Evolutionary conservation across 2,797 vertebrate genomes (phyloP).

Genomic region (Dendrocincla fuliginosa): DNA sequence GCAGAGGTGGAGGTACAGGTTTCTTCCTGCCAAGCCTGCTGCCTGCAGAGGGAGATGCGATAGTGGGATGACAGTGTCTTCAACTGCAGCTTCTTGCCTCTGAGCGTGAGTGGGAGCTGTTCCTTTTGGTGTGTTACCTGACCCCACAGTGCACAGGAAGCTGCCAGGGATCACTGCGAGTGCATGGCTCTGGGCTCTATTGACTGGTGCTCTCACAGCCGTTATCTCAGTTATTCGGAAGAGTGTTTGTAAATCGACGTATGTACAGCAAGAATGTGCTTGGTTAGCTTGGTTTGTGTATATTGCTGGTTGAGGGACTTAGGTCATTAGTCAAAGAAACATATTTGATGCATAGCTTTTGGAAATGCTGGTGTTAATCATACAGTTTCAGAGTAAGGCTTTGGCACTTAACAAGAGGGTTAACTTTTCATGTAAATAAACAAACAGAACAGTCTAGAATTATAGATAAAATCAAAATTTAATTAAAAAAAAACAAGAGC

Average conservation of each 20-base stretch:
- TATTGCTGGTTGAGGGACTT: not conserved
- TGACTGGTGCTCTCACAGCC: not conserved
- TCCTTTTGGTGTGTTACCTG: not conserved
- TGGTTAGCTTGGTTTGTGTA: not conserved
- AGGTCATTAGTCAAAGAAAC: not conserved
- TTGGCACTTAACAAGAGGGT: not conserved
- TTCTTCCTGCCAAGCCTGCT: not conserved
- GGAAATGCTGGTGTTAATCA: not conserved
- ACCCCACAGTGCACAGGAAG: not conserved
- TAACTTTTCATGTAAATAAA: constrained; percentile 25
- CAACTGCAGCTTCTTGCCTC: not conserved
- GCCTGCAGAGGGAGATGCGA: rapidly evolving
- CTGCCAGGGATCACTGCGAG: not conserved
- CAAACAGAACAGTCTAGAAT: constrained; percentile 16
- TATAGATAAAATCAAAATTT: constrained; percentile 51
- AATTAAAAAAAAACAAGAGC: constrained; percentile 14
- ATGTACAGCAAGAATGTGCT: not conserved
- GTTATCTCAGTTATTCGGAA: not conserved
- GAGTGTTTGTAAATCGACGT: not conserved
- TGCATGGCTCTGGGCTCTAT: not conserved
- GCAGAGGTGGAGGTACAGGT: not conserved
- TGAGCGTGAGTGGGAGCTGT: rapidly evolving
- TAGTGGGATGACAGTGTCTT: rapidly evolving
- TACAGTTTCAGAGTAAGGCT: constrained; percentile 12
- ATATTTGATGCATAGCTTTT: not conserved